A percentile compares a stretch with the other conserved stretches of the same genome.
These are phyloP conservation scores for Teleogryllus oceanicus DNA, from an alignment of 2,888 invertebrate genomes.

Conservation along the genomic window DNA sequence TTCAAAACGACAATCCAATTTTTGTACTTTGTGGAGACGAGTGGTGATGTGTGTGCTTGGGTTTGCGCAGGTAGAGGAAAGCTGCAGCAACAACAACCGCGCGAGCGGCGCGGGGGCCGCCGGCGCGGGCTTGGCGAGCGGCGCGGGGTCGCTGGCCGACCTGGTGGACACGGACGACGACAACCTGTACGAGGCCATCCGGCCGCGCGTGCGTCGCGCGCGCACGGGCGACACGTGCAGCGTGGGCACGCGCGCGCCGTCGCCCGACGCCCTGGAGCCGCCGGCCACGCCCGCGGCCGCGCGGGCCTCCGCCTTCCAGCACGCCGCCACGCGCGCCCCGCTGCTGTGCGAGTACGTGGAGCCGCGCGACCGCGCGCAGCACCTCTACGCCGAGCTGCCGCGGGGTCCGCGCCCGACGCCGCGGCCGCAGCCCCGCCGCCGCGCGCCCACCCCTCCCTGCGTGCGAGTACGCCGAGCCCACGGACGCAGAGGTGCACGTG, in stretches of 20 bases:
- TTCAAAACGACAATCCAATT: no score
- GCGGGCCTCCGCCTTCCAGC: conserved; percentile 33
- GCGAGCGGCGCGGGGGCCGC: conserved; percentile 45
- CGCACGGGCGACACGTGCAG: conserved; percentile 41
- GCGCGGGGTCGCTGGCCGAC: conserved; percentile 24
- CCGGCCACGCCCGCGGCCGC: conserved; percentile 49
- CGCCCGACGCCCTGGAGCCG: conserved; percentile 56
- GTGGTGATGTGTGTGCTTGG: no score
- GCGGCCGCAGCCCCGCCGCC: conserved; percentile 44
- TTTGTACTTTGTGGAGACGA: no score
- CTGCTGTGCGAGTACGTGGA: conserved; percentile 50
- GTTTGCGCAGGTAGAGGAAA: conserved; percentile 56
- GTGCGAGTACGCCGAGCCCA: conserved; percentile 57
- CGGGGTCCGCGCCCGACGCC: conserved; percentile 46
- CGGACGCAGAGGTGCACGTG: conserved; percentile 52
- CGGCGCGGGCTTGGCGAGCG: conserved; percentile 40
- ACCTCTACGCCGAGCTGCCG: conserved; percentile 62
- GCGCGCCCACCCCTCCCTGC: conserved; percentile 40
- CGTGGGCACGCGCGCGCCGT: conserved; percentile 58
- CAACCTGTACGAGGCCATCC: conserved; percentile 59
- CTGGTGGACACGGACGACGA: conserved; percentile 47
- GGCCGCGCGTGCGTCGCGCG: conserved; percentile 25
- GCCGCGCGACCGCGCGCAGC: conserved; percentile 48
- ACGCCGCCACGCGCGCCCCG: conserved; percentile 25
- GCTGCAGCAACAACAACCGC: conserved; percentile 55